Percentiles rank a stretch among this genome's conserved stretches.
phyloP scores from a whole-genome alignment of 2,113 vertebrate genomes.

The Tiliqua scincoides region DNA sequence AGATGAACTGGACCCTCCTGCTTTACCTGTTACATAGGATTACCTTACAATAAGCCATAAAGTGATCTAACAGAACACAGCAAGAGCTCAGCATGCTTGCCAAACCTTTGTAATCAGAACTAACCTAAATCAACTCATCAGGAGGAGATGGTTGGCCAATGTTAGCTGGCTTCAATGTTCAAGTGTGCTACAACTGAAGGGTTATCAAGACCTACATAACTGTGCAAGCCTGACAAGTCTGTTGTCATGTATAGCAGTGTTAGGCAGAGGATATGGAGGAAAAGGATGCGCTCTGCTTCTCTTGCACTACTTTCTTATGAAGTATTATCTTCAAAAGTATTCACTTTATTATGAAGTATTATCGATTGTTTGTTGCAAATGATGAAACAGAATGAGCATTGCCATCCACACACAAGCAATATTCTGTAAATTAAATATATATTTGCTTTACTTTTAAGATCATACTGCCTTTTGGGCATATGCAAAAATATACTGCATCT shows the following conservation, averaged over 20 bases:
- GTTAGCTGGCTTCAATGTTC: background rate
- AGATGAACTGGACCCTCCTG: background rate
- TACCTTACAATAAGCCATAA: background rate
- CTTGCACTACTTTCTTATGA: background rate
- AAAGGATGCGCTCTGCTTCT: too few species aligned
- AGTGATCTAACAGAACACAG: background rate
- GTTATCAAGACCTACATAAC: background rate
- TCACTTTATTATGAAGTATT: too few species aligned
- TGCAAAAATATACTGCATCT: background rate
- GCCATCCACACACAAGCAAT: background rate
- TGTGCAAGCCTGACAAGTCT: background rate
- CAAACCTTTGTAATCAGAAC: background rate
- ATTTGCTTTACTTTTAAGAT: background rate
- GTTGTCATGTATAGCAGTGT: background rate
- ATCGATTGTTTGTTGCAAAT: background rate
- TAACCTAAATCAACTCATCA: background rate
- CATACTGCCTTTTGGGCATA: background rate
- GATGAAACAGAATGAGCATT: background rate
- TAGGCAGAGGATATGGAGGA: background rate
- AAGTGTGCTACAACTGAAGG: background rate
- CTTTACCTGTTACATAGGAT: background rate
- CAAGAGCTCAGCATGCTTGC: background rate
- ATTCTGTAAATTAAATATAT: background rate
- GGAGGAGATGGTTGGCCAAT: background rate
- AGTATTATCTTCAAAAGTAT: background rate